phyloP scores from a whole-genome alignment of 2,888 invertebrate genomes.

The Zaprionus obscuricornis region DNA sequence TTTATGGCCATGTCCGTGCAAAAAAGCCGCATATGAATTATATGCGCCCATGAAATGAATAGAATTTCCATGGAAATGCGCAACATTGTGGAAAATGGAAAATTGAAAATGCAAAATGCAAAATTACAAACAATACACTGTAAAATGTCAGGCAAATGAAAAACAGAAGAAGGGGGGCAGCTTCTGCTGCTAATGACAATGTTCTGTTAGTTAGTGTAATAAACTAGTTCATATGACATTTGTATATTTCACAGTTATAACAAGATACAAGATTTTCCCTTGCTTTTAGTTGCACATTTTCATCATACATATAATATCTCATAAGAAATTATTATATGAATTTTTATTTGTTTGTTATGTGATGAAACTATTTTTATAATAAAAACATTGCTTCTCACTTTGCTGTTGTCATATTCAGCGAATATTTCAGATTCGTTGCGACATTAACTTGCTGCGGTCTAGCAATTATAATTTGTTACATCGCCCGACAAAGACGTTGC shows the following conservation, averaged over 20 bases:
- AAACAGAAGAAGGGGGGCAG: too few species aligned
- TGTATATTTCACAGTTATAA: too few species aligned
- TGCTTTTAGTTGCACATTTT: too few species aligned
- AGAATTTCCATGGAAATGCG: conserved; percentile 82
- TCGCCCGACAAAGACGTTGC: conserved; percentile 26
- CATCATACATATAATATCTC: too few species aligned
- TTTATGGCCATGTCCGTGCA: conserved; percentile 48
- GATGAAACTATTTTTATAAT: conserved; percentile 4
- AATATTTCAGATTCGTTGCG: conserved; percentile 50
- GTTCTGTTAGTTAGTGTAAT: too few species aligned
- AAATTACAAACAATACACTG: conserved; percentile 34
- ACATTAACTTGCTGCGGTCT: conserved; percentile 79
- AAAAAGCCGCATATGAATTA: conserved; percentile 63
- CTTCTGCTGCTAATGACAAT: too few species aligned
- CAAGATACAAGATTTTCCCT: too few species aligned
- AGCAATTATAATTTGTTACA: conserved; percentile 76
- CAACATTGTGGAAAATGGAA: conserved; percentile 83
- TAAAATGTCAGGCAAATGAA: neutral
- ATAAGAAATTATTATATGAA: too few species aligned
- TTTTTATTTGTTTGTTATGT: too few species aligned
- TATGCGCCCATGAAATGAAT: conserved; percentile 80
- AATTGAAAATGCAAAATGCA: conserved; percentile 48
- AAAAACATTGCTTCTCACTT: conserved; percentile 15
- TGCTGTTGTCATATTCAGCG: conserved; percentile 60
- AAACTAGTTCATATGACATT: too few species aligned